These are phyloP conservation scores for Danio choprae DNA, from an alignment of 2,797 vertebrate species.

Conservation along the genomic window DNA sequence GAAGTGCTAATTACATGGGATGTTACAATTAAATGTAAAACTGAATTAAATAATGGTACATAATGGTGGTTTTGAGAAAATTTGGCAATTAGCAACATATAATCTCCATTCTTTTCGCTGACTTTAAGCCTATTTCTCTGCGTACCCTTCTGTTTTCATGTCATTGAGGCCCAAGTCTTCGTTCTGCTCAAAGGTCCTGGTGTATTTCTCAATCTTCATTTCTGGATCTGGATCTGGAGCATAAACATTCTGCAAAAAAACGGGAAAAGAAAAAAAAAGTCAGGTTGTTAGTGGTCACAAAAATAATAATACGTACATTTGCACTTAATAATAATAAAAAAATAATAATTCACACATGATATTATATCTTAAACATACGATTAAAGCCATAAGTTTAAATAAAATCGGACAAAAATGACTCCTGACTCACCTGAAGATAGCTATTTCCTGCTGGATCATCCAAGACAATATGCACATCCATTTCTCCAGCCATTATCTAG, in stretches of 20 bases:
- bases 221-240: slow-evolving; percentile 93
- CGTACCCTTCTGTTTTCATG: slow-evolving; percentile 92
- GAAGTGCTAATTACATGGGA: not conserved
- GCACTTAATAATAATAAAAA: not conserved
- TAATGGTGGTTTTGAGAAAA: not conserved
- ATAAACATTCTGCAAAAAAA: slow-evolving; percentile 83
- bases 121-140: slow-evolving; percentile 47
- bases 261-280: not conserved
- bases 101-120: not conserved
- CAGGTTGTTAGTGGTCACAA: not conserved
- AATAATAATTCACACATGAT: too few relatives aligned
- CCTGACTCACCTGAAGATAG: slow-evolving; percentile 86
- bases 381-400: not conserved
- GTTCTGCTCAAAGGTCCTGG: slow-evolving; percentile 88
- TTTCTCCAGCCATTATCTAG: slow-evolving; percentile 79
- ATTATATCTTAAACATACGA: not conserved
- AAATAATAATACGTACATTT: not conserved
- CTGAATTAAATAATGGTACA: slow-evolving; percentile 15
- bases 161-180: slow-evolving; percentile 96
- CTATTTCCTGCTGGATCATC: slow-evolving; percentile 96
- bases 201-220: slow-evolving; percentile 84
- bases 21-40: slow-evolving; percentile 30
- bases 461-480: slow-evolving; percentile 81
- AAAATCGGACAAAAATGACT: not conserved
- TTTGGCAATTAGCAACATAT: not conserved